Evolutionary conservation across 2,888 invertebrate genomes (phyloP).

Genomic region (Harpalus rufipes): DNA sequence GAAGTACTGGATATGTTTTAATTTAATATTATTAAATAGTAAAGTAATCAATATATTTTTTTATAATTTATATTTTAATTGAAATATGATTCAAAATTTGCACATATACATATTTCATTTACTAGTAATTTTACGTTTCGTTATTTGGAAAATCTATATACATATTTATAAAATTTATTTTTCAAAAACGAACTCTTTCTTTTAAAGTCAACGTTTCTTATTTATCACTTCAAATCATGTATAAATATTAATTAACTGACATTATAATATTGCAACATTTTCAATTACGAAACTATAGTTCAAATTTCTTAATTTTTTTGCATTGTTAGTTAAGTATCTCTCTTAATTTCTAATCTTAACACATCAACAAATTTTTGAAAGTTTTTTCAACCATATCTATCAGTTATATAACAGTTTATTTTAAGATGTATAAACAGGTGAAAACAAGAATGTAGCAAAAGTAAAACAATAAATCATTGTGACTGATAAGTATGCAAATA

Average conservation of each 20-base stretch:
- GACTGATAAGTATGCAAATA: background rate
- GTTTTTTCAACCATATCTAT: background rate
- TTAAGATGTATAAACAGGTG: background rate
- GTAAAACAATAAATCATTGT: background rate
- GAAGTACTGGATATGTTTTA: background rate
- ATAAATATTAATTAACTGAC: background rate
- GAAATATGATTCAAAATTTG: background rate
- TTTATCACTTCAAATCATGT: background rate
- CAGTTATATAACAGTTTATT: background rate
- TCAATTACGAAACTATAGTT: background rate
- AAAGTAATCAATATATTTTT: background rate
- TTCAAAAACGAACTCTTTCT: too few species aligned
- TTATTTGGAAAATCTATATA: too few species aligned
- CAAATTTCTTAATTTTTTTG: background rate
- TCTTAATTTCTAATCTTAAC: slow-evolving; percentile 1
- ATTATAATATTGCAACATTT: background rate
- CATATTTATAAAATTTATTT: too few species aligned
- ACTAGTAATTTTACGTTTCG: too few species aligned
- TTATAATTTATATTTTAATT: background rate
- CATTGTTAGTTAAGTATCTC: background rate
- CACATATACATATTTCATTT: too few species aligned
- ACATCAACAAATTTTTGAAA: background rate
- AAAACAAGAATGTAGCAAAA: background rate
- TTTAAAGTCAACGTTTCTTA: background rate
- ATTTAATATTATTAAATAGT: background rate